Base-by-base conservation (phyloP, 64 coral and sea anemone species). In the Cladopsammia gracilis region DNA sequence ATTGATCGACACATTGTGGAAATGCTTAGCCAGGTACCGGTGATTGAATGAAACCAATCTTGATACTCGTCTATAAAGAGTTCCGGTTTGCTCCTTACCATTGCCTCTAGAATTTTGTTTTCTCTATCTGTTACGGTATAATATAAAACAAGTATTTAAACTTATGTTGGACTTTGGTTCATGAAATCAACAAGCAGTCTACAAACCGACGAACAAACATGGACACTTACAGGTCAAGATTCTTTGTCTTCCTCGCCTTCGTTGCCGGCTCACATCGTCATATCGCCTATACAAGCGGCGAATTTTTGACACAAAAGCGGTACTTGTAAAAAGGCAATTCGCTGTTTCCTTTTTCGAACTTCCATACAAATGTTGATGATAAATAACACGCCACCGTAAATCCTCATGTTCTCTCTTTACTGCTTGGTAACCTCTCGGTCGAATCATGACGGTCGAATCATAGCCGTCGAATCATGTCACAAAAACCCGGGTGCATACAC, bases 61-160 rank as follows among this genome's bases (percentile, higher is more conserved):
- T 73, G 70, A 44, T 73, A 73, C 10, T 73, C 70, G 26, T 73
- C 34, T 5, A 73, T 73, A 73, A 45, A 16, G 0, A 73, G 70
- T 73, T 73, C 26, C 1, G 70, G 70, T 34, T 46, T 73, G 16
- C 70, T 73, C 42, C 12, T 73, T 73, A 73, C 45, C 70, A 73
- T 73, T 5, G 26, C 70, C 70, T 73, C 26, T 16, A 75, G 46
- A 75, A 75, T 50, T 75, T 16, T 75, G 73, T 75, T 75, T 75
- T 75, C n/a, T 14, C 45, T 51, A 75, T 75, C 73, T 75, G 73
- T 75, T 75, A 44, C 3, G 49, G 18, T 75, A 75, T 19, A 4
- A 14, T 3, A 44, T 5, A 73, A 73, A 43, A 43, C 43, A 76
- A 48, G 46, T 52, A 52, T 19, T 16, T 50, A 51, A 50, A 4